Evolutionary conservation across 1,140 invertebrate species (phyloP).

Genomic region (Drosophila pandora): DNA sequence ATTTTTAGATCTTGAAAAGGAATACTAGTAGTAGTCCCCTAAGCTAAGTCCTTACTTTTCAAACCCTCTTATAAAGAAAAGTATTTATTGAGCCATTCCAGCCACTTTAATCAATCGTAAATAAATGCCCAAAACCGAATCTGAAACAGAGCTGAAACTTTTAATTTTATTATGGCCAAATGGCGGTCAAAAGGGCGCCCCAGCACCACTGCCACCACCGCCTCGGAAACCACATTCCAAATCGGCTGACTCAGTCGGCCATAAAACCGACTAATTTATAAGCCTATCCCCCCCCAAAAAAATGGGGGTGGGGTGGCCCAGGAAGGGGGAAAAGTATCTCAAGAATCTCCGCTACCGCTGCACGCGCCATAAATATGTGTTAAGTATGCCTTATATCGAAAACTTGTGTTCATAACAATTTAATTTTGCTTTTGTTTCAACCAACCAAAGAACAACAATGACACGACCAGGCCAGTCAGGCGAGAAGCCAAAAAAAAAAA

Average conservation of each 20-base stretch:
- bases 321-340: constrained; percentile 58
- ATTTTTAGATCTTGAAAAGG: too few relatives aligned
- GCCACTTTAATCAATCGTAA: constrained; percentile 35
- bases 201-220: background rate
- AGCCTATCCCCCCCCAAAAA: constrained; percentile 3
- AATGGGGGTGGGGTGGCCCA: background rate
- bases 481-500: constrained; percentile 1
- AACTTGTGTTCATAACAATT: constrained; percentile 82
- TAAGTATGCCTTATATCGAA: constrained; percentile 79
- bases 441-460: constrained; percentile 44
- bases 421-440: constrained; percentile 79
- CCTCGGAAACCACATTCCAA: constrained; percentile 32
- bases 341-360: constrained; percentile 76
- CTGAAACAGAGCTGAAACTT: constrained; percentile 32
- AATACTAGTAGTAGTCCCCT: too few relatives aligned
- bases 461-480: constrained; percentile 12
- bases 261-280: constrained; percentile 71
- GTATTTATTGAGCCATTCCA: constrained; percentile 16
- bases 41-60: too few relatives aligned
- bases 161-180: constrained; percentile 36
- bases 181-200: constrained; percentile 5
- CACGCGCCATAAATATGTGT: constrained; percentile 82
- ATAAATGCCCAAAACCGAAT: constrained; percentile 19
- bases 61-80: background rate
- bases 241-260: constrained; percentile 36